Evolutionary conservation across 2,888 invertebrate genomes (phyloP), one percentile per base, ranked within the genome.

Genomic region (Xestia rhomboidea): DNA sequence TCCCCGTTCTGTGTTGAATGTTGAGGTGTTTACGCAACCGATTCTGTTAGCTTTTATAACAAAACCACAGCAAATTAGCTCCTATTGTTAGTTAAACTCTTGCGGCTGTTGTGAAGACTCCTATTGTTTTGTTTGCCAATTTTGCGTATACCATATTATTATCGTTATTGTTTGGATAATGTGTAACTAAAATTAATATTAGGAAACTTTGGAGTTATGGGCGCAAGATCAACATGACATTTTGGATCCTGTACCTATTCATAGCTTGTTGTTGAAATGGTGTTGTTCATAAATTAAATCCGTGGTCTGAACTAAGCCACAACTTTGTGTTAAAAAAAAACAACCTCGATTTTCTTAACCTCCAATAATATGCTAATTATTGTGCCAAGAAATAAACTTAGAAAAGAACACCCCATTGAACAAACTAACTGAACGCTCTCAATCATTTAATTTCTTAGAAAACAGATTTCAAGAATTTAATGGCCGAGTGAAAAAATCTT

Each of bases 41-140:
- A 89, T 89, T 86, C 74, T 81, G 86, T 87, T 84, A 77, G 88
- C 88, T 88, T 87, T 89, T 86, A 86, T 86, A 89, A 86, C 86
- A 79, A 81, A 82, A 82, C 86, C 84, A 68, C 89, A 76, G 77
- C 88, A 84, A 89, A 89, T 89, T 88, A 84, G 80, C 77, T 72
- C n/a, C 79, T 70, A 86, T 88, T 88, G 88, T 88, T 86, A 77
- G 86, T 86, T 84, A 76, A 87, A 89, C 79, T 86, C 68, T 74
- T 77, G 86, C 76, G 84, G 78, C 84, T 84, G 67, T 57, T 79
- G 66, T 74, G 73, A 82, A 82, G 86, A 82, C 70, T 79, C 49
- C 73, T 64, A 69, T 75, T 83, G 84, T 86, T 77, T 83, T 79
- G 83, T 82, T 83, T 77, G 60, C 69, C 64, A 67, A 80, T 79